These are phyloP conservation scores for Crematogaster levior DNA, from an alignment of 2,888 invertebrate genomes.

Conservation along the genomic window DNA sequence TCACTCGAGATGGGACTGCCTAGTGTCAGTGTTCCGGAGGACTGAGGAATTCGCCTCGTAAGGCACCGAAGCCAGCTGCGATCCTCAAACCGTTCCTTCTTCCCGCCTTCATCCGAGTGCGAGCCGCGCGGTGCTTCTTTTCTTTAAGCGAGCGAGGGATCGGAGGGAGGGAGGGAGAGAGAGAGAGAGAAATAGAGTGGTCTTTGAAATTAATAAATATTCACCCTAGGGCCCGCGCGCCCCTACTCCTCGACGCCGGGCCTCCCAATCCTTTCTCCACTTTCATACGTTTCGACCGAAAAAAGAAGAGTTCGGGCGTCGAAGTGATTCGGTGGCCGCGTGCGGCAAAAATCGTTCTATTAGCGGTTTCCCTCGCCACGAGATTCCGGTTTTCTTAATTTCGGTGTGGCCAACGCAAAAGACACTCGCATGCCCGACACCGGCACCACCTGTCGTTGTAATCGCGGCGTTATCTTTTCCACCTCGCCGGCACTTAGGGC, in stretches of 20 bases:
- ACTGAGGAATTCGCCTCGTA: conserved; percentile 80
- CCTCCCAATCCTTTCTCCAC: conserved; percentile 52
- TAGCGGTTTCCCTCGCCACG: conserved; percentile 51
- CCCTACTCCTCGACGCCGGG: conserved; percentile 18
- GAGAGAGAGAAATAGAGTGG: conserved; percentile 42
- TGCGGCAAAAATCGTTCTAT: conserved; percentile 71
- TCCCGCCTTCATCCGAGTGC: conserved; percentile 34
- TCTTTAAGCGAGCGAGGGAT: conserved; percentile 55
- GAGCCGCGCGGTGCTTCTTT: conserved; percentile 62
- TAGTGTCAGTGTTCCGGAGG: conserved; percentile 75
- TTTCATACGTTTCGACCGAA: conserved; percentile 35
- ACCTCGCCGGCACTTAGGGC: conserved; percentile 66
- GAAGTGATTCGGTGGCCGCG: conserved; percentile 30
- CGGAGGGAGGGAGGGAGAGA: conserved; percentile 27
- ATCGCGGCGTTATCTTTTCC: conserved; percentile 66
- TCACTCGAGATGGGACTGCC: conserved; percentile 69
- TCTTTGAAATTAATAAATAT: conserved; percentile 75
- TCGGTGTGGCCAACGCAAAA: conserved; percentile 56
- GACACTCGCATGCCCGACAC: conserved; percentile 14
- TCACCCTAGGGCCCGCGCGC: conserved; percentile 48
- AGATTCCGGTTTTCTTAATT: conserved; percentile 65
- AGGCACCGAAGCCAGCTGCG: conserved; percentile 73
- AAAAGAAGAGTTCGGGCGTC: conserved; percentile 15
- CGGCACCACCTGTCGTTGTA: conserved; percentile 60
- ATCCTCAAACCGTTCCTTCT: conserved; percentile 54